phyloP scores from a whole-genome alignment of 2,797 vertebrate genomes.

The Danio tinwini region DNA sequence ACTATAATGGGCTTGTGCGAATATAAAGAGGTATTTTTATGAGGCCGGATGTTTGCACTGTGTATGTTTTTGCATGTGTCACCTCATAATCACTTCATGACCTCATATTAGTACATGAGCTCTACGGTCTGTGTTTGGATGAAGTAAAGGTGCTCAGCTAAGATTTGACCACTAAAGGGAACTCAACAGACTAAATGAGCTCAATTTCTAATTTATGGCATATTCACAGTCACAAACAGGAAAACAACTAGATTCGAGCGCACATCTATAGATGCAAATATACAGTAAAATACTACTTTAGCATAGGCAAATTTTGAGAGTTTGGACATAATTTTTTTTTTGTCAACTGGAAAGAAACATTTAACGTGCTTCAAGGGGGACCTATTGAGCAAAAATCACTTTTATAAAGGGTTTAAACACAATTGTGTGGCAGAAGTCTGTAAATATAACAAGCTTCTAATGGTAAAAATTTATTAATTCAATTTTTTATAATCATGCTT shows the following conservation, averaged over 20 bases:
- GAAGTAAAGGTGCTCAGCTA: neutral
- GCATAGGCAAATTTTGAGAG: too few species aligned
- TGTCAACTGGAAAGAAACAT: too few species aligned
- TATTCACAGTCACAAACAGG: neutral
- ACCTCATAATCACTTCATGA: slow-evolving; percentile 26
- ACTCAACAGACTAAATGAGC: slow-evolving; percentile 5
- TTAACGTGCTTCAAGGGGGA: too few species aligned
- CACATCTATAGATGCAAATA: neutral
- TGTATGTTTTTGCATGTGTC: neutral
- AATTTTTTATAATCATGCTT: too few species aligned
- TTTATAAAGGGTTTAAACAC: too few species aligned
- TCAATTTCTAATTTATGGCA: neutral
- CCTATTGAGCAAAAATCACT: too few species aligned
- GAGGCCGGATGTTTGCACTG: slow-evolving; percentile 57
- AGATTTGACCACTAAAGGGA: neutral
- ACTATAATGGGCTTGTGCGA: neutral
- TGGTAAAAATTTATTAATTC: too few species aligned
- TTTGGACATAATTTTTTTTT: too few species aligned
- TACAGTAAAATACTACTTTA: neutral
- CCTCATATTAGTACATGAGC: slow-evolving; percentile 23
- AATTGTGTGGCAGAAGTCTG: too few species aligned
- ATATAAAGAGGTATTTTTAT: slow-evolving; percentile 60
- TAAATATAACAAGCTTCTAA: too few species aligned
- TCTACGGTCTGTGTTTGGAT: neutral
- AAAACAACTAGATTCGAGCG: neutral